Conservation (phyloP, 2,888 invertebrate species). For the Thera obeliscata region DNA sequence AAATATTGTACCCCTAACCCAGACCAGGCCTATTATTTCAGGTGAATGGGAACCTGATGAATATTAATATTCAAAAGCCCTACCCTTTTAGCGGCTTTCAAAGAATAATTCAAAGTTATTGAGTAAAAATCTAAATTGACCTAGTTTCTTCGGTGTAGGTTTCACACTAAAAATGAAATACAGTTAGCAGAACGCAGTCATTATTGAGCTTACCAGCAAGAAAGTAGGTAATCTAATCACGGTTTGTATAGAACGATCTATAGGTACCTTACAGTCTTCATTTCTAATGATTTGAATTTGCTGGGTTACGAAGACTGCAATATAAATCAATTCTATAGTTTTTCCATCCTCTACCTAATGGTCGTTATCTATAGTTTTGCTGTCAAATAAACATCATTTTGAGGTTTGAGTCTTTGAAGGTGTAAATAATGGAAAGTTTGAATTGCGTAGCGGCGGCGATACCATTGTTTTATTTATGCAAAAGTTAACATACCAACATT, state of each 20-base stretch:
- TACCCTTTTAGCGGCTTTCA: conserved; percentile 6
- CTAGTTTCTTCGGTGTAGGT: neutral
- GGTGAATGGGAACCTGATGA: neutral
- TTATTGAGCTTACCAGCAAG: conserved; percentile 7
- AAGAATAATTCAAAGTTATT: neutral
- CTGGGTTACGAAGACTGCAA: too few species aligned
- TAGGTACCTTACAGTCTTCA: neutral
- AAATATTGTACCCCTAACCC: too few species aligned
- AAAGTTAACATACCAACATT: too few species aligned
- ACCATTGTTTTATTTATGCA: neutral
- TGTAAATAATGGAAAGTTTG: neutral
- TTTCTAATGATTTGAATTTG: neutral
- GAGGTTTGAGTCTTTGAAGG: neutral
- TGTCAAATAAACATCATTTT: neutral
- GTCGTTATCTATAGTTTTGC: neutral
- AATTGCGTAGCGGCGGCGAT: neutral
- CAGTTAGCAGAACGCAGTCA: neutral
- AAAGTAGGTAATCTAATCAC: neutral
- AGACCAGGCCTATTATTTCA: neutral
- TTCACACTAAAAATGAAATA: neutral
- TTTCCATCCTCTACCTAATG: too few species aligned
- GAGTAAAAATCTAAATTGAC: neutral
- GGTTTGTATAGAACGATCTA: conserved; percentile 7
- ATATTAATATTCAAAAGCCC: conserved; percentile 9
- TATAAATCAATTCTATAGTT: too few species aligned